Conservation (phyloP, 2,888 invertebrate species). For the Norana najaformis region DNA sequence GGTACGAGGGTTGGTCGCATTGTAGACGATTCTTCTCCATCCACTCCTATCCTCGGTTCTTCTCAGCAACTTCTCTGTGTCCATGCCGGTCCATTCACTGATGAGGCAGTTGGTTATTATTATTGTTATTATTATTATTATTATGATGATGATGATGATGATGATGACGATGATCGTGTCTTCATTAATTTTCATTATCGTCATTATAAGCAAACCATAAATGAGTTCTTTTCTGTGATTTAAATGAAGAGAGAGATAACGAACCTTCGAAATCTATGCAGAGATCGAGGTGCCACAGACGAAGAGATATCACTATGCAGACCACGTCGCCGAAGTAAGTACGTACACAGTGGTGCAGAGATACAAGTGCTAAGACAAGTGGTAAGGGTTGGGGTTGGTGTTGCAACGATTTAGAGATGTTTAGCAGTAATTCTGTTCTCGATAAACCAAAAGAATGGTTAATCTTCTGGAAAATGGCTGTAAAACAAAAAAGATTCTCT, state of each 20-base stretch:
- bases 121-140: neutral
- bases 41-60: too few relatives aligned
- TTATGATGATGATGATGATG: neutral
- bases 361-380: neutral
- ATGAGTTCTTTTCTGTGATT: neutral
- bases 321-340: slow-evolving; percentile 44
- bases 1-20: too few relatives aligned
- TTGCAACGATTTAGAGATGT: too few relatives aligned
- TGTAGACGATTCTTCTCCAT: too few relatives aligned
- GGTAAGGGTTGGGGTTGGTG: too few relatives aligned
- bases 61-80: too few relatives aligned
- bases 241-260: slow-evolving; percentile 43
- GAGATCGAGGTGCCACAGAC: slow-evolving; percentile 39
- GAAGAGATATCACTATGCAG: slow-evolving; percentile 44
- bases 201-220: neutral
- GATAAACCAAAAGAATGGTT: slow-evolving; percentile 44
- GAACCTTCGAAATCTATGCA: slow-evolving; percentile 42
- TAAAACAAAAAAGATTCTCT: too few relatives aligned
- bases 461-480: slow-evolving; percentile 37
- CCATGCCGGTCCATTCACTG: too few relatives aligned
- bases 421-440: neutral
- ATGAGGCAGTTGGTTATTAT: too few relatives aligned
- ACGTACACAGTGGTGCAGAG: neutral
- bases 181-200: too few relatives aligned
- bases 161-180: neutral